phyloP scores from a whole-genome alignment of 2,797 vertebrate genomes.

The Limnodromus scolopaceus region DNA sequence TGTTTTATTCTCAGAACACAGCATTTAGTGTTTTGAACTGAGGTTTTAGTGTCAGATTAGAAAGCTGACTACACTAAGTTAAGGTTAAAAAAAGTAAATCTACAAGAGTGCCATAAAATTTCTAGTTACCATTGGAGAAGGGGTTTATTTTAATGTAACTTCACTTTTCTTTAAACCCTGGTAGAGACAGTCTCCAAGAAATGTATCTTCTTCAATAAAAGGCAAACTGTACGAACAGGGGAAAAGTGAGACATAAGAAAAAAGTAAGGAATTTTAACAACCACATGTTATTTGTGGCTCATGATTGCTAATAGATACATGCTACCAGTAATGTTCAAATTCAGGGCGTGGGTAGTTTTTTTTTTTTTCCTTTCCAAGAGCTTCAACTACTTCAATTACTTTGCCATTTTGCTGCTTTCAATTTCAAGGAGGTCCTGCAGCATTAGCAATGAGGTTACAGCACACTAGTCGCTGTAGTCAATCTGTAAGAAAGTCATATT shows the following conservation, averaged over 20 bases:
- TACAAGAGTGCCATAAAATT: background rate
- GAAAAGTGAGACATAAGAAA: background rate
- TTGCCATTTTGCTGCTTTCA: background rate
- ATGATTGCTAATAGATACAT: background rate
- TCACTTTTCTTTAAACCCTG: background rate
- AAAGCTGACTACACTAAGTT: constrained; percentile 15
- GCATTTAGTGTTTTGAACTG: constrained; percentile 58
- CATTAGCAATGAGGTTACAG: background rate
- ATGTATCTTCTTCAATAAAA: background rate
- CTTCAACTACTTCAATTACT: background rate
- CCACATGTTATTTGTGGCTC: background rate
- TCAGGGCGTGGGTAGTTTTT: background rate
- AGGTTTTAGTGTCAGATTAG: background rate
- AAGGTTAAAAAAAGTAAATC: background rate
- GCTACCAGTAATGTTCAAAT: background rate
- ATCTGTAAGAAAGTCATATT: background rate
- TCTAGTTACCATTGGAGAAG: background rate
- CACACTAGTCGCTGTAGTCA: background rate
- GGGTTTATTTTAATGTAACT: background rate
- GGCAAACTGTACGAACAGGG: background rate
- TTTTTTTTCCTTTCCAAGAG: background rate
- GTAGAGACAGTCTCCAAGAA: background rate
- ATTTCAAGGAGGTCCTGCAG: background rate
- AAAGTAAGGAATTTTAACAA: background rate
- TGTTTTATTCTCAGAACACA: constrained; percentile 18